Evolutionary conservation across 2,888 invertebrate genomes (phyloP), one percentile per base, ranked within the genome.

Genomic region (Leptinotarsa juncta): DNA sequence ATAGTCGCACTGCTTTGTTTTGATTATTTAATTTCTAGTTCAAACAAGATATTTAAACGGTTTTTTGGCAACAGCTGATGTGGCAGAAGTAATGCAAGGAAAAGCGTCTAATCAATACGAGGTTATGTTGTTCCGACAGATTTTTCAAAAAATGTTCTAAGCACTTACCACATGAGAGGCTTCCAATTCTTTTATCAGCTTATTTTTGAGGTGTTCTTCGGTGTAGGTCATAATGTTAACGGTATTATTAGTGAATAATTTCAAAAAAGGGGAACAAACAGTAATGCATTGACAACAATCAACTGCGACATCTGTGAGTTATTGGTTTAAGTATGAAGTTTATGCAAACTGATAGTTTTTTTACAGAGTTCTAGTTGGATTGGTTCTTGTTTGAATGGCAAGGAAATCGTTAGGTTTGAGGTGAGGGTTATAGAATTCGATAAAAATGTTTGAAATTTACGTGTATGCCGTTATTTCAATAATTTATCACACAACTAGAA

Each of bases 151-250:
- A 42, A 53, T 73, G 23, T 69, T 71, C 4, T 50, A 55, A 66
- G 83, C 88, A 92, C 93, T 91, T 91, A 94, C 94, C 88, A 94
- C 92, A 89, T 93, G 91, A 83, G 90, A 89, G 82, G 93, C 93
- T 83, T 92, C 91, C 85, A 94, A 89, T 89, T 91, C 92, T 88
- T 92, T 90, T 82, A 88, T 88, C 83, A 94, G 89, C 88, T 93
- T 94, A 82, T 91, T 90, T 87, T 90, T 91, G 84, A 94, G 89
- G 87, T 93, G 90, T 83, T 89, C 90, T 87, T 91, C 92, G 81
- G 91, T 90, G 87, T 92, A 83, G 86, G 91, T 90, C 93, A 93
- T 93, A 88, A 65, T 62, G 15, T 62, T 66, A 70, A 60, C 57
- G 23, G 70, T n/a, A 70, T 23, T 60, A n/a, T 26, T n/a, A 18